phyloP scores from a whole-genome alignment of 2,888 invertebrate species.

The Mimachlamys varia region DNA sequence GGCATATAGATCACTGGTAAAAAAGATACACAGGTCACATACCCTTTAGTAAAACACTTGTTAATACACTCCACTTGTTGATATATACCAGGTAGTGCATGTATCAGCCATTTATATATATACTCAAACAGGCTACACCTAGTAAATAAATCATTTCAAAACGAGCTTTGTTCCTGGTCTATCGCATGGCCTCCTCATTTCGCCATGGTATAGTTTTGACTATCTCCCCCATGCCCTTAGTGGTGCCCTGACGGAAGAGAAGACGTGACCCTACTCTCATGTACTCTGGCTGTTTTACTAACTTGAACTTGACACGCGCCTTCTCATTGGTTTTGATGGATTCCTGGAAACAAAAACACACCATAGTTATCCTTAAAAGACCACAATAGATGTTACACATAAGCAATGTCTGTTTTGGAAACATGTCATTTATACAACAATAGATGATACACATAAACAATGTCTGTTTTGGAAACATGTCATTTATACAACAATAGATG shows the following conservation, averaged over 20 bases:
- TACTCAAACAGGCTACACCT: too few species aligned
- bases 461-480: too few species aligned
- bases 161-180: background rate
- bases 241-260: slow-evolving; percentile 91
- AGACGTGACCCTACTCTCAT: slow-evolving; percentile 90
- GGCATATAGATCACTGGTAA: background rate
- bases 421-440: too few species aligned
- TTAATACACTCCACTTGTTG: too few species aligned
- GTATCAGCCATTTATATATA: background rate
- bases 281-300: slow-evolving; percentile 94
- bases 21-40: too few species aligned
- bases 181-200: slow-evolving; percentile 17
- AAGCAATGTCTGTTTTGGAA: too few species aligned
- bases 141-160: too few species aligned
- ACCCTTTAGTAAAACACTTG: too few species aligned
- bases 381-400: too few species aligned
- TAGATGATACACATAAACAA: too few species aligned
- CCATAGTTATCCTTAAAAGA: background rate
- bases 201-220: slow-evolving; percentile 64
- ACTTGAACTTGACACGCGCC: slow-evolving; percentile 93
- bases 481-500: too few species aligned
- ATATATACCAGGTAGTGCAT: background rate
- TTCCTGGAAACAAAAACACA: slow-evolving; percentile 62
- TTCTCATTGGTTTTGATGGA: slow-evolving; percentile 89
- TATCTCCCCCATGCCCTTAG: slow-evolving; percentile 93